These are phyloP conservation scores for Gobiocypris rarus DNA, from an alignment of 2,113 vertebrate species.

Conservation along the genomic window DNA sequence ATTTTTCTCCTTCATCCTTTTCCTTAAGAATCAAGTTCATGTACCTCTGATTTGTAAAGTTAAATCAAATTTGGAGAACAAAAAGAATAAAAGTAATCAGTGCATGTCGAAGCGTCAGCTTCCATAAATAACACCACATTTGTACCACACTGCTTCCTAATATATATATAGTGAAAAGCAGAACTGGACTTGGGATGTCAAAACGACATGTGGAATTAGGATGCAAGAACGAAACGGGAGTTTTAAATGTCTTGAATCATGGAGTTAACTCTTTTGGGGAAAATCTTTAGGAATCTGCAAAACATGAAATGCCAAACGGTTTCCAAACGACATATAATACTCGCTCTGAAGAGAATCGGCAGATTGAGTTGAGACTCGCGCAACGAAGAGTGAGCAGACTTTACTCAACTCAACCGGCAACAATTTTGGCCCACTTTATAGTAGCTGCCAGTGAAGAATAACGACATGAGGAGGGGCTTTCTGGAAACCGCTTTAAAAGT, in stretches of 20 bases:
- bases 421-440: constrained; percentile 46
- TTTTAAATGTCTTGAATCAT: background rate
- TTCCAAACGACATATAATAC: constrained; percentile 11
- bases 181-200: constrained; percentile 9
- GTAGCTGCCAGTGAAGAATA: constrained; percentile 70
- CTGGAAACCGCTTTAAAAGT: constrained; percentile 35
- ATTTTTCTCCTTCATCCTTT: constrained; percentile 61
- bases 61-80: constrained; percentile 21
- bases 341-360: background rate
- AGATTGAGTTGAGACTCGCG: background rate
- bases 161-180: constrained; percentile 5
- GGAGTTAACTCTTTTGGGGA: background rate
- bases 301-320: constrained; percentile 1
- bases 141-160: constrained; percentile 57
- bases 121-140: constrained; percentile 73
- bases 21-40: constrained; percentile 60
- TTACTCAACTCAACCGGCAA: constrained; percentile 21
- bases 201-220: background rate
- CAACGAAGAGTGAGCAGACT: constrained; percentile 33
- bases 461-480: constrained; percentile 47
- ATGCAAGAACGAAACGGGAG: background rate
- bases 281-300: background rate
- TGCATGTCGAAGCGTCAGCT: constrained; percentile 67
- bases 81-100: constrained; percentile 58
- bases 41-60: constrained; percentile 62